Conservation (phyloP, 2,888 invertebrate species). For the Osmoderma eremita region DNA sequence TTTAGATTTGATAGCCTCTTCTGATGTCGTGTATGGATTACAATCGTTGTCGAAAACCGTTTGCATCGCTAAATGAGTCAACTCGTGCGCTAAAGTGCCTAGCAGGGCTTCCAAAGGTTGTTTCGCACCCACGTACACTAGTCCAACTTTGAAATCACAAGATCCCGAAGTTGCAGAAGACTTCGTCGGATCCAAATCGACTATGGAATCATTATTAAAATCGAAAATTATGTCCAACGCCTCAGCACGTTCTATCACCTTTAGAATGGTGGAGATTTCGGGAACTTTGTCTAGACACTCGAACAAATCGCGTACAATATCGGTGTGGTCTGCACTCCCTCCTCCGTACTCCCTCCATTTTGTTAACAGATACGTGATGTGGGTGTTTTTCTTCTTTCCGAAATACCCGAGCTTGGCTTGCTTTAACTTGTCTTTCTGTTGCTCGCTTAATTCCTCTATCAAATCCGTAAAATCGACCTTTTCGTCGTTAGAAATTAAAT, state of each 20-base stretch:
- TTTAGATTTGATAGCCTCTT: not conserved
- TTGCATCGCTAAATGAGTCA: slow-evolving; percentile 8
- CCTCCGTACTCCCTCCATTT: not conserved
- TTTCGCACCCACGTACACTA: not conserved
- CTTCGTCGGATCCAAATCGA: not conserved
- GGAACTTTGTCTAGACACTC: slow-evolving; percentile 1
- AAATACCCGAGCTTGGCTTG: slow-evolving; percentile 5
- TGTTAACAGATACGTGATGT: not conserved
- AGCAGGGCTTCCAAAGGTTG: not conserved
- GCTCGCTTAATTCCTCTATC: not conserved
- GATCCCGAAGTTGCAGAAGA: not conserved
- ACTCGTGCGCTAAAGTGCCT: not conserved
- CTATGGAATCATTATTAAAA: not conserved
- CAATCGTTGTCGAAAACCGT: slow-evolving; percentile 5
- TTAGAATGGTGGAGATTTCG: not conserved
- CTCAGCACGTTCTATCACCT: slow-evolving; percentile 7
- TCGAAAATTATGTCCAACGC: slow-evolving; percentile 4
- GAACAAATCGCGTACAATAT: not conserved
- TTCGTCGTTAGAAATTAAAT: not conserved
- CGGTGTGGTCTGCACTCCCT: not conserved
- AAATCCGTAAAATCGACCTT: not conserved
- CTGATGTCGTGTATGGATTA: not conserved
- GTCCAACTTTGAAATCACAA: not conserved
- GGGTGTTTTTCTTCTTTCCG: not conserved
- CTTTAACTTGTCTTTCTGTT: slow-evolving; percentile 2